A percentile compares a stretch with the other conserved stretches of the same genome.
phyloP scores from a whole-genome alignment of 92 coral and sea anemone genomes.

The Epizoanthus illoricatus region DNA sequence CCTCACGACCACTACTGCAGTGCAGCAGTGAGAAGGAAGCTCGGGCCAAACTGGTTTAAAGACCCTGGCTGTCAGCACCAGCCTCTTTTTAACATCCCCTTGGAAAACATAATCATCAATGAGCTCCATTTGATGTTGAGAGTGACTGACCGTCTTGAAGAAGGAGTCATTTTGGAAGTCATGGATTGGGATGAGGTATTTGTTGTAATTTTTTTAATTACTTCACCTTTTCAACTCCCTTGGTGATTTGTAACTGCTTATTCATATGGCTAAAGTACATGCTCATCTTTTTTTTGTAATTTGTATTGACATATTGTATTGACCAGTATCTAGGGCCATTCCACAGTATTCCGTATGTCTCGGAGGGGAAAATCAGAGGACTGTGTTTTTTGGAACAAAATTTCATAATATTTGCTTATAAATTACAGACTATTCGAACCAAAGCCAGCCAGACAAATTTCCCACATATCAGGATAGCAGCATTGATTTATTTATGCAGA shows the following conservation, averaged over 20 bases:
- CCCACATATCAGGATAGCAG: no score
- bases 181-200: conserved; percentile 46
- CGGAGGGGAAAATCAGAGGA: no score
- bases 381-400: no score
- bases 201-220: not conserved
- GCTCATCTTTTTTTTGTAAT: no score
- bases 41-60: conserved; percentile 44
- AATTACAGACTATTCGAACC: no score
- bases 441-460: no score
- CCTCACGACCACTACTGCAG: conserved; percentile 4
- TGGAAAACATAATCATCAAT: conserved; percentile 24
- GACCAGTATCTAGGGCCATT: no score
- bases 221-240: not conserved
- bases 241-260: not conserved
- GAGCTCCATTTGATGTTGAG: conserved; percentile 38
- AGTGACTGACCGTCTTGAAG: conserved; percentile 32
- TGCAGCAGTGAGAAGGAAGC: not conserved
- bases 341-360: no score
- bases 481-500: no score
- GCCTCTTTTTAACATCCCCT: conserved; percentile 33
- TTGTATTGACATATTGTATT: no score
- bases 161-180: conserved; percentile 32
- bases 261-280: not conserved
- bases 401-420: no score
- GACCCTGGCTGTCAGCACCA: conserved; percentile 42